Conservation (phyloP, 2,888 invertebrate species). For the Synanthedon tipuliformis region DNA sequence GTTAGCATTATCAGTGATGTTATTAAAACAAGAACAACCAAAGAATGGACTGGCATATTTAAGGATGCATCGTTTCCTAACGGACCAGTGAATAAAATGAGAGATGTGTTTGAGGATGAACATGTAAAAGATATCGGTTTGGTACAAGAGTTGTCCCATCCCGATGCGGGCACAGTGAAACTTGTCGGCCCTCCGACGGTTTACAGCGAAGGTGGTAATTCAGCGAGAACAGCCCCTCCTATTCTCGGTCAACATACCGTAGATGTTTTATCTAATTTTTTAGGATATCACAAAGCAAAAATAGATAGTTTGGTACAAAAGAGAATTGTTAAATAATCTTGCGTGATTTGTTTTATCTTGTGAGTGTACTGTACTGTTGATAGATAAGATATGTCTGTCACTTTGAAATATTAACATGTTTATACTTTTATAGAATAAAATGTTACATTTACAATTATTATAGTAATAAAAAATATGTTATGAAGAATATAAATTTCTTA, state of each 20-base stretch:
- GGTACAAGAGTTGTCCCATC: constrained; percentile 79
- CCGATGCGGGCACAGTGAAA: constrained; percentile 76
- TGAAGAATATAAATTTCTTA: too few relatives aligned
- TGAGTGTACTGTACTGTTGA: too few relatives aligned
- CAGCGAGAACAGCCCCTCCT: constrained; percentile 82
- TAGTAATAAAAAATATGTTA: too few relatives aligned
- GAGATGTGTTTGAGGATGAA: constrained; percentile 87
- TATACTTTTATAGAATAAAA: too few relatives aligned
- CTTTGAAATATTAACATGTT: too few relatives aligned
- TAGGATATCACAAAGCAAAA: constrained; percentile 72
- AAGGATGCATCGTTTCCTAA: constrained; percentile 84
- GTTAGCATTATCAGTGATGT: constrained; percentile 71
- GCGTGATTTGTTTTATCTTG: too few relatives aligned
- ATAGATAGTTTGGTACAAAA: constrained; percentile 55
- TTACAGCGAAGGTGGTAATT: constrained; percentile 80
- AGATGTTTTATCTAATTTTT: constrained; percentile 75
- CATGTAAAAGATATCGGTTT: constrained; percentile 82
- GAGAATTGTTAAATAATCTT: too few relatives aligned
- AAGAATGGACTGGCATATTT: constrained; percentile 81
- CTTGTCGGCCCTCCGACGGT: constrained; percentile 89
- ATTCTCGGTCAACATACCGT: constrained; percentile 88
- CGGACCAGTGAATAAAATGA: constrained; percentile 89
- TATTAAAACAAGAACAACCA: constrained; percentile 72
- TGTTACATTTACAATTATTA: too few relatives aligned
- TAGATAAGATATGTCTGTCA: too few relatives aligned